Base-by-base conservation (phyloP, 2,888 invertebrate genomes). In the Chironomus riparius region DNA sequence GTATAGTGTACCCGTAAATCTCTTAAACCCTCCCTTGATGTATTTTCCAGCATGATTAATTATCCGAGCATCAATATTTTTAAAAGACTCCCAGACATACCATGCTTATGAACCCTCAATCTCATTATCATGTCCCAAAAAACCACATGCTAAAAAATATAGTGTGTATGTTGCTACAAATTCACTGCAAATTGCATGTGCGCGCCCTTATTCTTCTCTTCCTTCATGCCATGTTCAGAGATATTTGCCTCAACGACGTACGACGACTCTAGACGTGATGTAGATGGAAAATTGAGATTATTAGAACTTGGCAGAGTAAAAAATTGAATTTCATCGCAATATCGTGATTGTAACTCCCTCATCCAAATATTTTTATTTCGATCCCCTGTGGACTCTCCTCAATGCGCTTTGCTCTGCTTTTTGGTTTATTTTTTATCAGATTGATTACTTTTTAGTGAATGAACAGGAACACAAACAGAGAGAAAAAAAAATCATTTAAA, bases 111-210 rank as follows among this genome's bases (percentile, higher is more conserved):
- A 56, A 18, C 15, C 1, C 7, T 56, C 38, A 13, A n/a, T 65
- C 22, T 24, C 22, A 70, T 70, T 48, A 70, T 7, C 2, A 38
- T 70, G 22, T 18, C 70, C n/a, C 4, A 70, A 3, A 47, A 18
- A 47, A 3, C 15, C n/a, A 22, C n/a, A 70, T 24, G 48, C 13
- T 21, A 22, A 12, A 65, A 22, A 65, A 10, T n/a, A 65, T 21
- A 65, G 22, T 18, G 18, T 65, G 68, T 15, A 61, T 28, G 13
- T 13, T 61, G 50, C 4, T 47, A 56, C 71, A 71, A 71, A 71
- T 71, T 71, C 71, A 50, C 56, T 71, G 71, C 71, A 71, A 71
- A 71, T 71, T 71, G 71, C 61, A 71, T 65, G 65, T 65, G 65
- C 21, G 61, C 15, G 71, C 38, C n/a, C n/a, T 56, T 61, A 13